Base-by-base conservation (phyloP, 2,113 vertebrate genomes). In the Nothobranchius kuhntae region DNA sequence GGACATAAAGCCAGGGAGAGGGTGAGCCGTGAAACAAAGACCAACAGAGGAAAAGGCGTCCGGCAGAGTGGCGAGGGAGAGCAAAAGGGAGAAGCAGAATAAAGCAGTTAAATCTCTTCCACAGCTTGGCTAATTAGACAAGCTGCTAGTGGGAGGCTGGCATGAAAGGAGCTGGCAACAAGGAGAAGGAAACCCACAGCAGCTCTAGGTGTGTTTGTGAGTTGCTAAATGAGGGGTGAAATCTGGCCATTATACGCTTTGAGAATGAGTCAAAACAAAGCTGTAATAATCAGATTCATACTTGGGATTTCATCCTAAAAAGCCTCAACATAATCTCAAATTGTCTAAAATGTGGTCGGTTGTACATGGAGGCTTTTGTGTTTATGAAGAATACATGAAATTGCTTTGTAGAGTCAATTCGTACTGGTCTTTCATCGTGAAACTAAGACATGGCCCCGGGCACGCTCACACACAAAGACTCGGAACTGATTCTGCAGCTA, bases 51-150 rank as follows among this genome's bases (percentile, higher is more conserved):
- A 71, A 65, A 76, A 62, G 50, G 42, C 30, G 48, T 61, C 75
- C 44, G 57, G 52, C 62, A 44, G 65, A 83, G 70, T 50, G 65
- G 72, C 61, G 14, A 66, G 14, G 46, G 67, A 77, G 71, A 77
- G 50, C 66, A 60, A 9, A 77, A 84, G 14, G 46, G 67, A 77
- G 71, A 77, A 46, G 67, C 62, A 9, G 79, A 84, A 71, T 74
- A 73, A 87, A 55, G 75, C 75, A 66, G 73, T 81, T 80, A 75
- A 85, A 83, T 76, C 78, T 81, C 75, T 52, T 57, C 67, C 52
- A 56, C 50, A 65, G 73, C 62, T 76, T 75, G 21, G 78, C 74
- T 86, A 88, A 89, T 89, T 87, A 85, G 81, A 87, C 76, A 66
- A 76, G 80, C 82, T 84, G 79, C 81, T 86, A 13, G 74, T 79